Evolutionary conservation across 2,888 invertebrate genomes (phyloP).

Genomic region (Papilio demoleus): DNA sequence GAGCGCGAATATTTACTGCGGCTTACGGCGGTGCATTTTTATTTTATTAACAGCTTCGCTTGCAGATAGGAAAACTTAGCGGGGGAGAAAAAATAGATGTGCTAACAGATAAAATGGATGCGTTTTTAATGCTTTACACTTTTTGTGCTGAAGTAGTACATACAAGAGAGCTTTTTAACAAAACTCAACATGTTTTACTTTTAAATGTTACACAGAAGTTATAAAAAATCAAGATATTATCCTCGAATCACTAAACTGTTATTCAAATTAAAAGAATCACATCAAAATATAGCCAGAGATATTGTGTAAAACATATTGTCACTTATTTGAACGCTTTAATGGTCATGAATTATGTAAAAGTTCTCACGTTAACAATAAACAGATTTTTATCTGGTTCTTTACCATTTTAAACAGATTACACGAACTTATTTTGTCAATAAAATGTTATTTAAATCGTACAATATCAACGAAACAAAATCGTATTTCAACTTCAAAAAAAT

Average conservation of each 20-base stretch:
- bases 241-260: too few relatives aligned
- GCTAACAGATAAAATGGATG: slow-evolving; percentile 12
- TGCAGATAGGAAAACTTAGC: slow-evolving; percentile 44
- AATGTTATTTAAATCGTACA: slow-evolving; percentile 10
- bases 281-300: slow-evolving; percentile 18
- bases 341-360: slow-evolving; percentile 80
- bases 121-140: slow-evolving; percentile 10
- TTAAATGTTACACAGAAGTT: too few relatives aligned
- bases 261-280: too few relatives aligned
- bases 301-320: slow-evolving; percentile 71
- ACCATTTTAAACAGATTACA: slow-evolving; percentile 40
- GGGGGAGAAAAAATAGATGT: slow-evolving; percentile 20
- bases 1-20: slow-evolving; percentile 59
- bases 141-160: background rate
- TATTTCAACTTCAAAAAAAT: slow-evolving; percentile 20
- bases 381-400: slow-evolving; percentile 51
- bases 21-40: slow-evolving; percentile 60
- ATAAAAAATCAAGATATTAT: too few relatives aligned
- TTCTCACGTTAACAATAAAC: slow-evolving; percentile 62
- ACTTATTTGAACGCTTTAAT: slow-evolving; percentile 74
- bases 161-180: too few relatives aligned
- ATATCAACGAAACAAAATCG: slow-evolving; percentile 9
- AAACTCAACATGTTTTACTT: too few relatives aligned
- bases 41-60: slow-evolving; percentile 52
- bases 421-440: slow-evolving; percentile 38